Conservation (phyloP, 1,140 invertebrate species). For the Phocides pigmalion region DNA sequence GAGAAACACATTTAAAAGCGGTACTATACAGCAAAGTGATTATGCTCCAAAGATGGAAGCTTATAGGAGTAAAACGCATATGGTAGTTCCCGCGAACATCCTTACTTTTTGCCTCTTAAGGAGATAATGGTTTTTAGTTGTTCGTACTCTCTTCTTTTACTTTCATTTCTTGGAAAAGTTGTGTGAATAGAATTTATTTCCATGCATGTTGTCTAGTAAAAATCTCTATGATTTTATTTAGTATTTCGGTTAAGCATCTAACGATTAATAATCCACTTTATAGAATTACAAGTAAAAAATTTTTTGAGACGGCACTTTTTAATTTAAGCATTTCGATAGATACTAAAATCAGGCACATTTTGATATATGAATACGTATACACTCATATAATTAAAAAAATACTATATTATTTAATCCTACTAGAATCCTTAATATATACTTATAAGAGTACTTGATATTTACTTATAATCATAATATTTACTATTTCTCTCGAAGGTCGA, state of each 20-base stretch:
- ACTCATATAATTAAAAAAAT: no score
- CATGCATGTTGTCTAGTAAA: not conserved
- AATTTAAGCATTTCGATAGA: no score
- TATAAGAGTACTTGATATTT: not conserved
- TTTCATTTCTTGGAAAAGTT: not conserved
- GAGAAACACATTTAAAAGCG: not conserved
- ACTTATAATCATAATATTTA: not conserved
- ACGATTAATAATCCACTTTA: no score
- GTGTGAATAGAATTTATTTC: not conserved
- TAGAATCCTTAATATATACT: no score
- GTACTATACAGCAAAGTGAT: not conserved
- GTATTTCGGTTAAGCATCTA: no score
- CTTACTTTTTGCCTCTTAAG: not conserved
- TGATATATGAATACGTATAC: no score
- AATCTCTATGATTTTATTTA: no score
- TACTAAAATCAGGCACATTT: no score
- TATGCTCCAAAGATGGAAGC: not conserved
- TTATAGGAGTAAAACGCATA: not conserved
- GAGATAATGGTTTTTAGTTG: conserved; percentile 2
- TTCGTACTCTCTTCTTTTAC: not conserved
- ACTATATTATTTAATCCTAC: no score
- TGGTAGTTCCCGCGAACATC: not conserved
- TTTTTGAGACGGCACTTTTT: no score
- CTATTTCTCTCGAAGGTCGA: not conserved
- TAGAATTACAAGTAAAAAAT: no score